Evolutionary conservation across 23 tunicate species (phyloP), one percentile per base, ranked within the genome.

Genomic region (Halocynthia aurantium): DNA sequence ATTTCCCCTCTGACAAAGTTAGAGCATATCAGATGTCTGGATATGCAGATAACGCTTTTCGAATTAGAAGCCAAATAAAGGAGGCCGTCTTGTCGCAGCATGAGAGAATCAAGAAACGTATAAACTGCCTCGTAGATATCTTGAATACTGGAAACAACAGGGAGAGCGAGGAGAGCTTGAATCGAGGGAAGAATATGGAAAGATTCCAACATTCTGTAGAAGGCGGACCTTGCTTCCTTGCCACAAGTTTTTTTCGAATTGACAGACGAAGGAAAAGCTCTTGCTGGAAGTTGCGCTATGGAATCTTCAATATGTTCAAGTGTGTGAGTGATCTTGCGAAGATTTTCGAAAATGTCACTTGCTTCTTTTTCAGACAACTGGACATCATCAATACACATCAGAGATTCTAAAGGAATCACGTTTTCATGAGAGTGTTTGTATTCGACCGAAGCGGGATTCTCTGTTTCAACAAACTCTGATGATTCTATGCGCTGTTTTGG

Each of bases 21-120:
- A 40, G 92, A 82, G 53, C 73, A 76, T 52, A 92, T 31, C 52
- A 92, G 82, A 69, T 92, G 88, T 52, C 92, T 84, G 31, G 76
- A 56, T 53, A 82, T 61, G 67, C 89, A 85, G 8, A 77, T 15
- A 22, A 80, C 54, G 50, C 76, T 66, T 55, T 76, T 78, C 31
- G 78, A 83, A 73, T 92, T 82, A 72, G 87, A 78, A 6, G 81
- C 62, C 52, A 91, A 61, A 60, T 81, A 70, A 51, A 92, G 71
- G 15, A 92, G 73, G 6, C 89, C 90, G n/a, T 73, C 55, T 51
- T 82, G 75, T 8, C 75, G 61, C 54, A 69, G 21, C 88, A 82
- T 80, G 8, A 86, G 80, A 7, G 63, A 66, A 40, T 84, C 82
- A 69, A 92, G 62, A 60, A 92, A 61, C 52, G 52, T 63, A 50